phyloP scores from a whole-genome alignment of 64 coral and sea anemone species.

The Montipora sp. region DNA sequence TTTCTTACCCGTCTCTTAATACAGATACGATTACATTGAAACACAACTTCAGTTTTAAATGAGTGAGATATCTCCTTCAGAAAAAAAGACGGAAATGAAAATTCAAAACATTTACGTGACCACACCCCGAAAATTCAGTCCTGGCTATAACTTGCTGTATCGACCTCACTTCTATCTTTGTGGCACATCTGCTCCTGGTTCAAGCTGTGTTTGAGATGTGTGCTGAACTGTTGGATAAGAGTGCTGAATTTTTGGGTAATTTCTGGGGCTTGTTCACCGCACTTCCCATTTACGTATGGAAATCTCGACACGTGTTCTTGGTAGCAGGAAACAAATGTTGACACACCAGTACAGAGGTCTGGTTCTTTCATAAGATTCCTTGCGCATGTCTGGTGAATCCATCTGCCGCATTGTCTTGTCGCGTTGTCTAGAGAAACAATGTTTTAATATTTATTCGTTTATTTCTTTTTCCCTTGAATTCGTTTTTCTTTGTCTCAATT shows the following conservation, averaged over 20 bases:
- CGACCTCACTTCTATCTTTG: not conserved
- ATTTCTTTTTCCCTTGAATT: too few species aligned
- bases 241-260: not conserved
- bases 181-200: not conserved
- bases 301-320: not conserved
- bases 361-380: not conserved
- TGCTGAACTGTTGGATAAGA: not conserved
- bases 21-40: too few species aligned
- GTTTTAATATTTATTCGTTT: too few species aligned
- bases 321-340: not conserved
- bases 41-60: too few species aligned
- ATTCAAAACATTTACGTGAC: too few species aligned
- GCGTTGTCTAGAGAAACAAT: not conserved
- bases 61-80: too few species aligned
- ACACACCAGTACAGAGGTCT: not conserved
- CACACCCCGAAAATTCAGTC: not conserved
- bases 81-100: too few species aligned
- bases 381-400: not conserved
- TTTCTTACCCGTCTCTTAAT: too few species aligned
- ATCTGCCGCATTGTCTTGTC: not conserved
- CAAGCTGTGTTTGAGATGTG: not conserved
- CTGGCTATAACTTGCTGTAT: not conserved
- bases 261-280: not conserved
- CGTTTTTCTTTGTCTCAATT: too few species aligned
- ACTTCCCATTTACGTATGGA: not conserved